Percentiles rank a stretch among this genome's conserved stretches.
Conservation (phyloP, 2,888 invertebrate species). For the Achlya flavicornis region DNA sequence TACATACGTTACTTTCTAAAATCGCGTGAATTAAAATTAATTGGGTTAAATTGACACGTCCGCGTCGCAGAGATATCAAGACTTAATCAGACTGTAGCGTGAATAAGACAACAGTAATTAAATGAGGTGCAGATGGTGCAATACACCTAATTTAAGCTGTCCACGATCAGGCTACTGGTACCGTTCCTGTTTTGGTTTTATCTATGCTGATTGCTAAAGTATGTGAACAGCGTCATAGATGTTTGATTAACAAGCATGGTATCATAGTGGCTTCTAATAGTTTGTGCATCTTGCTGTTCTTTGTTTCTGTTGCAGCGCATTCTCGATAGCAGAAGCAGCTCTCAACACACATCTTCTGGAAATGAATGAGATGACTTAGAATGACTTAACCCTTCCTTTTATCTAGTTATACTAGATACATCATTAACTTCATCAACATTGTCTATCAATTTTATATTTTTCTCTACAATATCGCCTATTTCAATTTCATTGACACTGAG, state of each 20-base stretch:
- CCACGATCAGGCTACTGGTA: too few species aligned
- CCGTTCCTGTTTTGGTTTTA: too few species aligned
- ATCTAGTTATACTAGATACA: constrained; percentile 15
- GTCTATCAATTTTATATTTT: constrained; percentile 18
- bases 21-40: too few species aligned
- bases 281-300: constrained; percentile 79
- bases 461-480: not conserved
- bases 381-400: constrained; percentile 25
- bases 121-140: too few species aligned
- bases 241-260: constrained; percentile 52
- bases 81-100: too few species aligned
- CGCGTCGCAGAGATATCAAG: too few species aligned
- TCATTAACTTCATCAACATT: constrained; percentile 28
- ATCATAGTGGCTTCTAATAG: constrained; percentile 63
- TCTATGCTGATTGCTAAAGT: not conserved
- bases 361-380: constrained; percentile 60
- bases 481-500: not conserved
- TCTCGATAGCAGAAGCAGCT: constrained; percentile 70
- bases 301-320: constrained; percentile 79
- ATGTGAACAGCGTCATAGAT: not conserved
- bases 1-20: too few species aligned
- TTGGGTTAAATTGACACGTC: not conserved
- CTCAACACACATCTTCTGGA: constrained; percentile 64
- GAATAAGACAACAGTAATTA: too few species aligned
- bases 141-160: too few species aligned